Base-by-base conservation (phyloP, 2,888 invertebrate genomes). In the Heteromurus nitidus region DNA sequence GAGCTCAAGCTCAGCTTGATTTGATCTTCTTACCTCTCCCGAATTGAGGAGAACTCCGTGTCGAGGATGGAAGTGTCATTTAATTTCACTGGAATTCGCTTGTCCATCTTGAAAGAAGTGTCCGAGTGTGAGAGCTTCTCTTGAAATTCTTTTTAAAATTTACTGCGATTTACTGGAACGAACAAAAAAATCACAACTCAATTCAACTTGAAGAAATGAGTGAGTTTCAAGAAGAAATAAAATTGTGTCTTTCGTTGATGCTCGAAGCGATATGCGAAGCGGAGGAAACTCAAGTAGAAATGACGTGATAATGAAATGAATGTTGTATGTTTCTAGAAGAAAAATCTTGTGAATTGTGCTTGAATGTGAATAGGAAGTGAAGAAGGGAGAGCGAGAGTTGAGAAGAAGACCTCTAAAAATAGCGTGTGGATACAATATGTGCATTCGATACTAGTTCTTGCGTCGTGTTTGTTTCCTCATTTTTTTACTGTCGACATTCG, bases 1-100 rank as follows among this genome's bases (percentile, higher is more conserved):
- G n/a, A n/a, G n/a, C n/a, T n/a, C n/a, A n/a, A n/a, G n/a, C n/a
- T n/a, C n/a, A n/a, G n/a, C n/a, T n/a, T n/a, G n/a, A n/a, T n/a
- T n/a, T n/a, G n/a, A n/a, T n/a, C n/a, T n/a, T n/a, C n/a, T 84
- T 75, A 86, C 88, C 96, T 92, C 90, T 97, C 97, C 89, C 97
- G 93, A 90, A 98, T 98, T 91, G 95, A 96, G 89, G 95, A 95
- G 92, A 97, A 98, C 91, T 98, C 98, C 87, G 95, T 95, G 91
- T 98, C 97, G 91, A 97, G 95, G 89, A 98, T 95, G 91, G 95
- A 96, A 92, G 96, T 96, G 90, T 97, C 96, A 88, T 96, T 95
- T 90, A 96, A 92, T 91, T 95, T 95, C 91, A 97, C 96, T 88
- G 97, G 97, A 91, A 96, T 96, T 31, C 85, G 82, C 77, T 86